Base-by-base conservation (phyloP, 2,888 invertebrate genomes). In the Lithophane socia region DNA sequence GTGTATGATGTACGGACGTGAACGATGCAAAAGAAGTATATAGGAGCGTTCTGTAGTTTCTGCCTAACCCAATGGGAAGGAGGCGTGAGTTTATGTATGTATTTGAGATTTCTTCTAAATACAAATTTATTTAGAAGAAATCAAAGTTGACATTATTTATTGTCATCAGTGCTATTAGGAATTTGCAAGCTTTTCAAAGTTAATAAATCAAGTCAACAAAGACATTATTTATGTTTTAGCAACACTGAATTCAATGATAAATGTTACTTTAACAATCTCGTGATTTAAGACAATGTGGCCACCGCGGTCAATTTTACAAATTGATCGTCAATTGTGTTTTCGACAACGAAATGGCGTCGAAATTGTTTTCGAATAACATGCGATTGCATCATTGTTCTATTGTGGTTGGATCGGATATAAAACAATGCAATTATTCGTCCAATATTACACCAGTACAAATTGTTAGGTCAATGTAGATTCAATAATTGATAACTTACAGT, bases 381-480 rank as follows among this genome's bases (percentile, higher is more conserved):
- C 84, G 86, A 87, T 93, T 93, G 91, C 92, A 90, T 91, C 89
- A 92, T 88, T 86, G 84, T 81, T 87, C 86, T 87, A 90, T 90
- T 91, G 90, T 90, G 87, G 86, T 89, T 84, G 87, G 86, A 88
- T 88, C 86, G 80, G 86, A 82, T 83, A 88, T 88, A 90, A 92
- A 93, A 92, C 92, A 93, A 92, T 92, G 89, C 88, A 92, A 92
- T 92, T 90, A 91, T 90, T 83, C 77, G 60, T 81, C 80, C 84
- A 87, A 81, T 77, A 88, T 89, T 89, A 85, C 88, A 83, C 83
- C 82, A 88, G 85, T 81, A 80, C 85, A 88, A 88, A 91, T 85
- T 87, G 86, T 90, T 87, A 83, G 79, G 69, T 84, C 76, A 80
- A 78, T 79, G 75, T 82, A 87, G 86, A 89, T 89, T 84, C 86